phyloP scores from a whole-genome alignment of 2,888 invertebrate genomes.

The Orchesella flavescens region DNA sequence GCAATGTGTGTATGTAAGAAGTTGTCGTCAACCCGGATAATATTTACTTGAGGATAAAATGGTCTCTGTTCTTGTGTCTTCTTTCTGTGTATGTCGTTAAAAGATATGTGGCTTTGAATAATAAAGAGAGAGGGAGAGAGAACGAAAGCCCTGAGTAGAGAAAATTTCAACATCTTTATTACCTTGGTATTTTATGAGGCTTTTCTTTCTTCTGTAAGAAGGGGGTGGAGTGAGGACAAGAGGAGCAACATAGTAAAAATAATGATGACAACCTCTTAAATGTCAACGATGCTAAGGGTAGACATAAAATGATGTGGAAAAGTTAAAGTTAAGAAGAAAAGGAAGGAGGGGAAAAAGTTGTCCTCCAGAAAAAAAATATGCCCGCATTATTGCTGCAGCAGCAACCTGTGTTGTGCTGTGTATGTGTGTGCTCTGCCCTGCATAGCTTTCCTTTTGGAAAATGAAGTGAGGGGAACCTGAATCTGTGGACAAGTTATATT shows the following conservation, averaged over 20 bases:
- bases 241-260: constrained; percentile 53
- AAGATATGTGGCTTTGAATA: constrained; percentile 60
- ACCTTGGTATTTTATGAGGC: constrained; percentile 64
- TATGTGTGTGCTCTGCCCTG: no score
- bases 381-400: constrained; percentile 60
- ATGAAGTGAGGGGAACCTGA: background rate
- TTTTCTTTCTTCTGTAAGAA: constrained; percentile 1
- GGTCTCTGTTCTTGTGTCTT: background rate
- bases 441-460: background rate
- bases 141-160: no score
- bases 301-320: constrained; percentile 58
- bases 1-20: background rate
- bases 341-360: constrained; percentile 8
- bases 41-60: no score
- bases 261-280: constrained; percentile 65
- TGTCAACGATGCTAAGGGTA: constrained; percentile 56
- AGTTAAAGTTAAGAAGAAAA: constrained; percentile 32
- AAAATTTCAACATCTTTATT: constrained; percentile 61
- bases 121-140: constrained; percentile 61
- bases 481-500: no score
- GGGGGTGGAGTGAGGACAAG: constrained; percentile 26
- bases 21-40: no score
- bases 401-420: constrained; percentile 51
- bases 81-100: background rate
- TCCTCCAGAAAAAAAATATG: constrained; percentile 22